Evolutionary conservation across 2,888 invertebrate species (phyloP), one percentile per base, ranked within the genome.

Genomic region (Orgyia antiqua): DNA sequence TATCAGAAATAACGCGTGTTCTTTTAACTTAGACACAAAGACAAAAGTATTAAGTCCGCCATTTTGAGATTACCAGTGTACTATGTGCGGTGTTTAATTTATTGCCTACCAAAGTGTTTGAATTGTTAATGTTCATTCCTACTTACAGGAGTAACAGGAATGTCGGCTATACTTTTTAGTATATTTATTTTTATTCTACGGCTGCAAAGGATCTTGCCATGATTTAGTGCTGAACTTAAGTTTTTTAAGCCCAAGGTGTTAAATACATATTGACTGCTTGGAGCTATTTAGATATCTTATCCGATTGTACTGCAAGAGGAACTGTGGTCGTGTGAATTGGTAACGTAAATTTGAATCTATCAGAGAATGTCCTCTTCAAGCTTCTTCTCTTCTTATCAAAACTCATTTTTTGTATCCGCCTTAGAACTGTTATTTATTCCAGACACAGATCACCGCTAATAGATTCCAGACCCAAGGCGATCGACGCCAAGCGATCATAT

Each of bases 71-170:
- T 76, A 67, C 66, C 60, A 60, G 47, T 61, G 61, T 64, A 65
- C 65, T 66, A 59, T 65, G 61, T 57, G 59, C 41, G 54, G 49
- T 60, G 63, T 61, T 68, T 75, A 80, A 83, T 82, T 82, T 82
- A 83, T 80, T 58, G 61, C 69, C 65, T 56, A 71, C 72, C 56
- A 74, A 79, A 78, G 73, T 74, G 78, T 77, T 77, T 79, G 77
- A 79, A 82, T 82, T 72, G 76, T 80, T 82, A 78, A 80, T 76
- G 73, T 61, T 33, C 37, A 58, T 57, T 53, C 50, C 17, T 36
- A 28, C 27, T 69, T 67, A 21, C 25, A 31, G 21, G 17, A 24
- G 13, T 17, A 12, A 18, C 33, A 13, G 11, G 13, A 26, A 34
- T 38, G 55, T 48, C 54, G 57, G 49, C 54, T 39, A 44, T 51